Conservation (phyloP, 2,113 vertebrate species). For the Eolophus roseicapilla region DNA sequence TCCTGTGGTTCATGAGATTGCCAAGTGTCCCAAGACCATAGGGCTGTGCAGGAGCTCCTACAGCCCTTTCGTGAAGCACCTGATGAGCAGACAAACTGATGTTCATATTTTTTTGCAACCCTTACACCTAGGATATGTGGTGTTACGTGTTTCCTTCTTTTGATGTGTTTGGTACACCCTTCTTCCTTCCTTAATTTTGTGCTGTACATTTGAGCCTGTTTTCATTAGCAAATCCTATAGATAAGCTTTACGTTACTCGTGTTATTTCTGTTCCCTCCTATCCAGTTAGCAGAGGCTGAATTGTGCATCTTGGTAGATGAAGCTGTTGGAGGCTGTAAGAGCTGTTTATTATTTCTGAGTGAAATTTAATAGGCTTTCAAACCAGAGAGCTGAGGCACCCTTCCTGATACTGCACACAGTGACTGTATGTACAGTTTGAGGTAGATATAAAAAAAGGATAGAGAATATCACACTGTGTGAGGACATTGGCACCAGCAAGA, state of each 20-base stretch:
- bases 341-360: conserved; percentile 1
- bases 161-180: background rate
- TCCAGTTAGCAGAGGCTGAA: background rate
- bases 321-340: background rate
- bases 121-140: background rate
- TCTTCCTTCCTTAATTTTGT: background rate
- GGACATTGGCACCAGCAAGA: background rate
- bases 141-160: background rate
- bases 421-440: background rate
- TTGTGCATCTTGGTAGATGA: background rate
- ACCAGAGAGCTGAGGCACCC: background rate
- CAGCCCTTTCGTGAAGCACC: background rate
- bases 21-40: background rate
- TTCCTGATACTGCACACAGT: background rate
- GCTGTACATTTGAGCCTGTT: background rate
- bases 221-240: background rate
- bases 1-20: background rate
- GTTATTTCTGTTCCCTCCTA: background rate
- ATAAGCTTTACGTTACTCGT: background rate
- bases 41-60: background rate
- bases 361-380: background rate
- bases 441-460: background rate
- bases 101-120: background rate
- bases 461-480: background rate
- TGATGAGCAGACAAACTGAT: background rate